phyloP scores from a whole-genome alignment of 2,888 invertebrate species.

The Lasius fuliginosus region DNA sequence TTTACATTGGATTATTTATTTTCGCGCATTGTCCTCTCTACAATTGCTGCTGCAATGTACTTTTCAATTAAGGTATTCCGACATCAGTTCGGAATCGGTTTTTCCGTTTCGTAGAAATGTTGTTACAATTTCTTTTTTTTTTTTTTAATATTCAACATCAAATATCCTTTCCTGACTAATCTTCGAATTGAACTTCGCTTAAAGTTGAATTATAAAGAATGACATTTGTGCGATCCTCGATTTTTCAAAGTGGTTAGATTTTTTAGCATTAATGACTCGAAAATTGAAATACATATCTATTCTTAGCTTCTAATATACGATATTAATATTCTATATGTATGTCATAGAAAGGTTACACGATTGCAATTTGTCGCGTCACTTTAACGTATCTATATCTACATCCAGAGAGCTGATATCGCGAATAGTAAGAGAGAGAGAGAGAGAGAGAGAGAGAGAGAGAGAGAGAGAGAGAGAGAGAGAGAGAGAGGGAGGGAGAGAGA shows the following conservation, averaged over 20 bases:
- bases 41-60: neutral
- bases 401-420: neutral
- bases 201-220: neutral
- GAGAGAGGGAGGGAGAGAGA: neutral
- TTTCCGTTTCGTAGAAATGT: neutral
- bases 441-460: neutral
- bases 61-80: constrained; percentile 8
- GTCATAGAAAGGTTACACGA: neutral
- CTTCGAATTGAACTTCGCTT: neutral
- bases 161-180: neutral
- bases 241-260: neutral
- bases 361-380: neutral
- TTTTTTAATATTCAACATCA: neutral
- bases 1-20: neutral
- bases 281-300: neutral
- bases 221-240: neutral
- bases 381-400: neutral
- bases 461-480: neutral
- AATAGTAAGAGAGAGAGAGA: neutral
- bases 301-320: neutral
- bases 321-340: neutral
- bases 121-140: neutral
- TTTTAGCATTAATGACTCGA: neutral
- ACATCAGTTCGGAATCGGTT: neutral
- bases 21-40: neutral